Evolutionary conservation across 1,140 invertebrate genomes (phyloP), one percentile per base, ranked within the genome.

Genomic region (Tetramorium alpestre): DNA sequence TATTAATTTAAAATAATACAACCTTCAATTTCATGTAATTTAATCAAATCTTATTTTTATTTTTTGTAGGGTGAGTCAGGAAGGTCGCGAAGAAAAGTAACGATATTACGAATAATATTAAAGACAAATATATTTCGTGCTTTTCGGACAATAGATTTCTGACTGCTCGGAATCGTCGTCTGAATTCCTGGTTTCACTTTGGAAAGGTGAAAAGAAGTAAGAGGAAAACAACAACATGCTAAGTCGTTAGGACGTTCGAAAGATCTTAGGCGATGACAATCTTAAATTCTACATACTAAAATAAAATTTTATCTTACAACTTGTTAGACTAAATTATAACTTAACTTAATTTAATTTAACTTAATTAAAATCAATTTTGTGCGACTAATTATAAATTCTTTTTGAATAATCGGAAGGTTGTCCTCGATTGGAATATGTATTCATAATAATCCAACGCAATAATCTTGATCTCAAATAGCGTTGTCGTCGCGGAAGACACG

Each of bases 401-500:
- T 33, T 44, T 47, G 0, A 28, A 73, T 2, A 6, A 49, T 72
- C 16, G 6, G 3, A 49, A n/a, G 47, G n/a, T 44, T 22, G 6
- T 33, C 0, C 5, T 7, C 13, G 41, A 58, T 6, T 38, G 10
- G 13, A 25, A 72, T 33, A 11, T 33, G 8, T 3, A 13, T 60
- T 28, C 11, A 60, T 10, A 18, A 47, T 41, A 73, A 77, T 65
- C 5, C 44, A 73, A 49, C n/a, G 10, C 60, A 33, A 58, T 44
- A 69, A 69, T 82, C 65, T 69, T 25, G 18, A 28, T 49, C 25
- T 73, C 51, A 47, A 75, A 49, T 80, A 44, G 13, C 22, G 13
- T 8, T 69, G 85, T 86, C 77, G 44, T 86, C 85, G 44, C 60
- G 25, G 33, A 69, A 58, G 77, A 86, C 77, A 58, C 64, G 62